Base-by-base conservation (phyloP, 2,797 vertebrate species). In the Sitta carolinensis region DNA sequence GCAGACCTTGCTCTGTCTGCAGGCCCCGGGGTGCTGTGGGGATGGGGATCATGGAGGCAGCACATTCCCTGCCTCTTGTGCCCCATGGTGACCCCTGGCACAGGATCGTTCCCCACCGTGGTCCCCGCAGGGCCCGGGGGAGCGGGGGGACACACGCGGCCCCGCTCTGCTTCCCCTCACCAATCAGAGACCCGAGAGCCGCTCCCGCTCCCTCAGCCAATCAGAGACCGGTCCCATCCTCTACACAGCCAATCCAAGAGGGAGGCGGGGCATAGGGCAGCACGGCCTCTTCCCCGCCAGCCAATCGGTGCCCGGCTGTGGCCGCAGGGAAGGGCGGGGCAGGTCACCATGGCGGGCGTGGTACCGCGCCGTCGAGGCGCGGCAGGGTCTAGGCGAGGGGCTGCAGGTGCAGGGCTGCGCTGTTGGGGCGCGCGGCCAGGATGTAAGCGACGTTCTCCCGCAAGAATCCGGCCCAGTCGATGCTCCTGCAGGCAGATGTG, bases 361-460 rank as follows among this genome's bases (percentile, higher is more conserved):
- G 87, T 13, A 10, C 47, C 1, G 10, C 9, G 16, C 48, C 34
- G 55, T 17, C 2, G 23, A 34, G 40, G 83, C 40, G 3, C 2
- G 38, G 47, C 30, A 4, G 10, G 66, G 16, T 4, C 54, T 99
- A 99, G 96, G 98, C 98, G 4, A 98, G 98, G 84, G 99, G 98
- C 74, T 98, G 98, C 96, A 99, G 98, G 97, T 99, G 99, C 97
- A 98, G 97, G 94, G 99, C 99, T 6, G 98, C 94, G 61, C 99
- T 99, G 97, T 99, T 99, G 95, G 99, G 99, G 40, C 99, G 98
- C 5, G 98, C 98, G 5, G 99, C 99, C 95, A 99, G 93, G 93
- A 99, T 98, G 96, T 98, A 99, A 97, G 99, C 97, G 81, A 98
- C 98, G 26, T 98, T 99, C 93, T 99, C 99, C 86, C 76, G 98